Conservation (phyloP, 2,797 vertebrate species). For the Schizopygopsis malacanthus region DNA sequence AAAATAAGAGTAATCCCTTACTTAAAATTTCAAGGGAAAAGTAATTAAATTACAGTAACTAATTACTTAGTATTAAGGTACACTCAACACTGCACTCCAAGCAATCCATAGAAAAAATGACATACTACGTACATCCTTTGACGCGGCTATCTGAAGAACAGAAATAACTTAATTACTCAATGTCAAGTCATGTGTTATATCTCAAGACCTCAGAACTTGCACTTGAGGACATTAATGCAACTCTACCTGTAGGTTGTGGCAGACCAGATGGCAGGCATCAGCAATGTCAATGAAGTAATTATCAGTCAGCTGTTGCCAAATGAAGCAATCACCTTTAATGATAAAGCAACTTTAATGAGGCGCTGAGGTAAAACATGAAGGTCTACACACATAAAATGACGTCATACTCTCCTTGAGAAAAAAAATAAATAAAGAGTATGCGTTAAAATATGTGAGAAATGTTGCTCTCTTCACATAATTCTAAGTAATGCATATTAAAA, state of each 20-base stretch:
- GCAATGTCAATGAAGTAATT: conserved; percentile 55
- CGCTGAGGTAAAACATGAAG: background rate
- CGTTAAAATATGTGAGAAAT: background rate
- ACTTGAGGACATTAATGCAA: conserved; percentile 11
- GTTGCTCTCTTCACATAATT: background rate
- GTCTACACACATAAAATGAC: background rate
- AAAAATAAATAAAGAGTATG: too few relatives aligned
- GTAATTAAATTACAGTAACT: too few relatives aligned
- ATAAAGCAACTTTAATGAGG: conserved; percentile 26
- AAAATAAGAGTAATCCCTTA: too few relatives aligned
- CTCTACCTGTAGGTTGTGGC: conserved; percentile 31
- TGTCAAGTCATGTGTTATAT: background rate
- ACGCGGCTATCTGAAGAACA: background rate
- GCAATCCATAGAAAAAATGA: background rate
- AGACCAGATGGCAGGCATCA: conserved; percentile 54
- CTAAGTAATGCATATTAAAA: background rate
- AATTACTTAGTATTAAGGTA: too few relatives aligned
- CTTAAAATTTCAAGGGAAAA: too few relatives aligned
- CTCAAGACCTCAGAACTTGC: conserved; percentile 3
- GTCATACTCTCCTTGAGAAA: background rate
- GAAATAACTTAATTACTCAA: background rate
- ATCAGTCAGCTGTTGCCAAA: conserved; percentile 53
- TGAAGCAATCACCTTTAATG: conserved; percentile 37
- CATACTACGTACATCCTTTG: background rate
- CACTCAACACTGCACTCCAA: background rate